These are phyloP conservation scores for Cheilosia scutellata DNA, from an alignment of 2,888 invertebrate genomes.

Conservation along the genomic window DNA sequence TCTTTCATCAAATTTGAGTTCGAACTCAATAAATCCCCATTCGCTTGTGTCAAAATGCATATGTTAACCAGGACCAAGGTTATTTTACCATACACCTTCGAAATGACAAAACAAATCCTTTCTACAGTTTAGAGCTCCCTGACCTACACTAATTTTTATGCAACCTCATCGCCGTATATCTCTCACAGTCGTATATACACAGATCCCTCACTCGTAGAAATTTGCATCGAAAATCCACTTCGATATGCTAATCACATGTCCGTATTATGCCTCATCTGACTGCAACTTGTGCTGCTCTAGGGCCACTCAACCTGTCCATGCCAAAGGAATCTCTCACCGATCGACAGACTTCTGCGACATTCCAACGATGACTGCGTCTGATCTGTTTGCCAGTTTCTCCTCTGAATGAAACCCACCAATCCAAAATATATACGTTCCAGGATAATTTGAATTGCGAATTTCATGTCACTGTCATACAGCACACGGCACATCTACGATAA, in stretches of 20 bases:
- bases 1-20: no score
- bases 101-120: neutral
- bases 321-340: constrained; percentile 61
- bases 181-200: neutral
- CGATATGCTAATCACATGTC: constrained; percentile 65
- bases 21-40: no score
- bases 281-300: constrained; percentile 28
- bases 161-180: constrained; percentile 54
- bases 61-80: no score
- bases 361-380: constrained; percentile 24
- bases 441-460: constrained; percentile 83
- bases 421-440: constrained; percentile 64
- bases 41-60: no score
- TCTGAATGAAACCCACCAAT: constrained; percentile 58
- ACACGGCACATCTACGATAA: constrained; percentile 39
- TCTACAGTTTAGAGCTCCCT: constrained; percentile 14
- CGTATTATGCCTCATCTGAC: constrained; percentile 66
- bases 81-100: no score
- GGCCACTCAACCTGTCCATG: constrained; percentile 49
- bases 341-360: constrained; percentile 49
- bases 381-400: constrained; percentile 12
- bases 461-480: constrained; percentile 74
- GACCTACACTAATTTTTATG: constrained; percentile 70
- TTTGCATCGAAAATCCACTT: constrained; percentile 66
- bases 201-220: constrained; percentile 20